Base-by-base conservation (phyloP, 2,888 invertebrate species). In the Hydropsyche betteni region DNA sequence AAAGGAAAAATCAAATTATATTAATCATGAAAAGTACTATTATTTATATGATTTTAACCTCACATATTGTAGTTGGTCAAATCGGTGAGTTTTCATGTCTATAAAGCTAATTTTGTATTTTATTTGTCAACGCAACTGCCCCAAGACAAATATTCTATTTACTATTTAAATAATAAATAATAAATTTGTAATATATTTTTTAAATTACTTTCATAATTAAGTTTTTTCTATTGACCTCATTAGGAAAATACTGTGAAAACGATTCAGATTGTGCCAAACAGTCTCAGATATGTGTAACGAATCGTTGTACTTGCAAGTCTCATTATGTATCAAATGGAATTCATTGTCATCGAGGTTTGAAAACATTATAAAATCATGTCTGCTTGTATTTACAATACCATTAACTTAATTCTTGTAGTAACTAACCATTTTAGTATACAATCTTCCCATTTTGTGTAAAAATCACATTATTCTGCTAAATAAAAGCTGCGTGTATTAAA, bases 321-420 rank as follows among this genome's bases (percentile, higher is more conserved):
- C 69, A 58, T 24, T 70, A 76, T 68, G 68, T 79, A 16, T 72
- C 75, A 44, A 73, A 69, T 50, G 79, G 75, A 33, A 69, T 50
- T 12, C 68, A 44, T 44, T 79, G 79, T 61, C 77, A 74, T 72
- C 79, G 71, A 76, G 79, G 79, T 79, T 44, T 70, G 78, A 12
- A 33, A 55, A 12, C 24, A 24, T 24, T 24, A 24, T 24, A 24
- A 44, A 44, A 44, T 44, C 44, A 44, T 44, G 10, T 1, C 44
- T 44, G 7, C 3, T 44, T 44, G 44, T 24, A 24, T 24, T 24
- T 24, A 24, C 24, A 24, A 24, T 2, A 24, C 24, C 2, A 24
- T 24, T 24, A 24, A n/a, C n/a, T n/a, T n/a, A n/a, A n/a, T n/a
- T n/a, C 24, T 24, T 24, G 24, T 24, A 24, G 24, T 24, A 24